Conservation (phyloP, 2,797 vertebrate genomes). For the Garrulus glandarius region DNA sequence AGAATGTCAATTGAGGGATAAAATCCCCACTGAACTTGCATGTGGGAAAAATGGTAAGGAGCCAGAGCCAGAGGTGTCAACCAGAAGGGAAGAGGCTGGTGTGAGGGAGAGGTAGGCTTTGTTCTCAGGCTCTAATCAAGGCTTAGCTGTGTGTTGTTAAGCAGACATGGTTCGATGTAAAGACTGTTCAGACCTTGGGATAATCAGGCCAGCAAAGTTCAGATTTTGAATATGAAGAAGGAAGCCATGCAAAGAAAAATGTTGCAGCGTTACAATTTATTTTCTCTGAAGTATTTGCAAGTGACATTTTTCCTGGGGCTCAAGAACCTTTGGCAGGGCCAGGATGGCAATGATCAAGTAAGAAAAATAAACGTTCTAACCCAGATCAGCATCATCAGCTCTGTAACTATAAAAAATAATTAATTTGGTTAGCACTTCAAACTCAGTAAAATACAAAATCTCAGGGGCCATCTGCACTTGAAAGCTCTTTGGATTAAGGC, state of each 20-base stretch:
- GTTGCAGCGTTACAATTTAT: background rate
- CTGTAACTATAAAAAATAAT: constrained; percentile 4
- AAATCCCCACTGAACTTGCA: background rate
- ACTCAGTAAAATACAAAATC: background rate
- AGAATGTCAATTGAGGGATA: background rate
- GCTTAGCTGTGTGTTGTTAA: background rate
- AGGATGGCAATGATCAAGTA: background rate
- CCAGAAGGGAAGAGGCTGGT: background rate
- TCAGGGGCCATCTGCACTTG: background rate
- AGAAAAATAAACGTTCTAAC: background rate
- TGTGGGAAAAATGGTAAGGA: background rate
- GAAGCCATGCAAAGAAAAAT: background rate
- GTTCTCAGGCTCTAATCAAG: background rate
- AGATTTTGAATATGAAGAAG: background rate
- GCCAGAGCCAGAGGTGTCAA: background rate
- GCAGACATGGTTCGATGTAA: fast-evolving
- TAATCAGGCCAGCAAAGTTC: background rate
- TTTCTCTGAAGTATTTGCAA: background rate
- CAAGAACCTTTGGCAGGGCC: background rate
- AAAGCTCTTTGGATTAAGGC: background rate
- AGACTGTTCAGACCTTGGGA: background rate
- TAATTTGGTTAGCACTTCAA: background rate
- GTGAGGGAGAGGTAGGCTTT: background rate
- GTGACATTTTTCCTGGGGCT: background rate
- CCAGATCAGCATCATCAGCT: background rate